Percentiles rank a stretch among this genome's conserved stretches.
phyloP scores from a whole-genome alignment of 2,888 invertebrate genomes.

The Coleophora flavipennella region DNA sequence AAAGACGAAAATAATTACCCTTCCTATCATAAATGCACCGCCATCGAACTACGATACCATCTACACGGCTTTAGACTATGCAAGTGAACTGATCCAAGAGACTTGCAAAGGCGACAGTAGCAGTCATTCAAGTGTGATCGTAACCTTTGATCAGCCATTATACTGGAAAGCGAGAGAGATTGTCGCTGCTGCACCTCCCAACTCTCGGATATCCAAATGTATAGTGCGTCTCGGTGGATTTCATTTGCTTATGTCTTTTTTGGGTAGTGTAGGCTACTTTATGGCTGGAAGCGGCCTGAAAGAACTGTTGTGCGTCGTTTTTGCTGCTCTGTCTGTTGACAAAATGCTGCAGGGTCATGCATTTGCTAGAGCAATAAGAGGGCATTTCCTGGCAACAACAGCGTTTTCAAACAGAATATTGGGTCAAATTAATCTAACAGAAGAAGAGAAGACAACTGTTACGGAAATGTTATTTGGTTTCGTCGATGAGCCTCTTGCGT shows the following conservation, averaged over 20 bases:
- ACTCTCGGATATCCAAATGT: constrained; percentile 13
- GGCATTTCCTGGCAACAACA: constrained; percentile 25
- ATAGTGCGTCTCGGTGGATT: constrained; percentile 34
- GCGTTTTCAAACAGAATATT: constrained; percentile 10
- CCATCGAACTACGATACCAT: neutral
- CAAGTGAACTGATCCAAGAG: neutral
- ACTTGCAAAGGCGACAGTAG: too few relatives aligned
- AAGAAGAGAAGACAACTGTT: neutral
- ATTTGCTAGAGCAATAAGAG: constrained; percentile 30
- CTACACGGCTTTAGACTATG: neutral
- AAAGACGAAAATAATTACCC: neutral
- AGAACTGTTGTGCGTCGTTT: constrained; percentile 15
- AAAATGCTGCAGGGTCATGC: constrained; percentile 29
- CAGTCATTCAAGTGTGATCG: too few relatives aligned
- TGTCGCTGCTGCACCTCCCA: constrained; percentile 10
- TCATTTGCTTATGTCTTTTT: constrained; percentile 31
- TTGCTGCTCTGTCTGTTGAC: constrained; percentile 26
- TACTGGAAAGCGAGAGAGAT: constrained; percentile 30
- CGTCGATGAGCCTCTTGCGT: too few relatives aligned
- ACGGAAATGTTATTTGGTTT: too few relatives aligned
- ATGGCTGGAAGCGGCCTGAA: constrained; percentile 31
- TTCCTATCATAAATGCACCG: neutral
- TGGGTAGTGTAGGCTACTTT: constrained; percentile 26
- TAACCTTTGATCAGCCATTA: constrained; percentile 34
- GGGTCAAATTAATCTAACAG: neutral